Evolutionary conservation across 2,797 vertebrate genomes (phyloP), one percentile per base, ranked within the genome.

Genomic region (Ctenopoma kingsleyae): DNA sequence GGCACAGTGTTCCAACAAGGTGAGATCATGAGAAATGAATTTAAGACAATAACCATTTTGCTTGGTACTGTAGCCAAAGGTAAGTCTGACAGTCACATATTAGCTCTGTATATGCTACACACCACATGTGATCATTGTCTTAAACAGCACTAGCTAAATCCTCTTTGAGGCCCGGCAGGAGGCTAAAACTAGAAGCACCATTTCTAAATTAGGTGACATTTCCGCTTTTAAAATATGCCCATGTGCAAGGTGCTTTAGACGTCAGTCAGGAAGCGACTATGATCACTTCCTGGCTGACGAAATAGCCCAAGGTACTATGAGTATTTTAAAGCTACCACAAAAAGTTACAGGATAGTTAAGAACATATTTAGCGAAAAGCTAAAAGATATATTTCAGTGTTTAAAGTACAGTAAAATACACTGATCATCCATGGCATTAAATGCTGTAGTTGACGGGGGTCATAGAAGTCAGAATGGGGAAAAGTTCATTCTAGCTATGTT

Each of bases 141-240:
- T 72, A 84, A 80, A 75, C 73, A 65, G 82, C 50, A 57, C 69
- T 6, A 23, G 67, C 50, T 78, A 88, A 87, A 93, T 93, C 89
- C 86, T 91, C 86, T 92, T 83, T 89, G 67, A 83, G 72, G 59
- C 30, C 36, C 1, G 13, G 40, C 6, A 4, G 53, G 32, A 51
- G 57, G 80, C 76, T 91, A 86, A 90, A 91, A 80, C 59, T 61
- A 59, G 64, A 49, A 67, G 48, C 10, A 20, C 46, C 10, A 35
- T 74, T 82, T 89, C 81, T 80, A 89, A 83, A 87, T 88, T 67
- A 78, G 76, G 57, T 15, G 51, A 36, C 16, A 27, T 44, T 66
- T 60, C 63, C 51, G 32, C 76, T 65, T 85, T 71, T 79, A 70
- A 58, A 74, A 46, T 3, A 27, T 6, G 48, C 15, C 63, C 27